phyloP scores from a whole-genome alignment of 2,113 vertebrate genomes.

The Nansenia antarctica region DNA sequence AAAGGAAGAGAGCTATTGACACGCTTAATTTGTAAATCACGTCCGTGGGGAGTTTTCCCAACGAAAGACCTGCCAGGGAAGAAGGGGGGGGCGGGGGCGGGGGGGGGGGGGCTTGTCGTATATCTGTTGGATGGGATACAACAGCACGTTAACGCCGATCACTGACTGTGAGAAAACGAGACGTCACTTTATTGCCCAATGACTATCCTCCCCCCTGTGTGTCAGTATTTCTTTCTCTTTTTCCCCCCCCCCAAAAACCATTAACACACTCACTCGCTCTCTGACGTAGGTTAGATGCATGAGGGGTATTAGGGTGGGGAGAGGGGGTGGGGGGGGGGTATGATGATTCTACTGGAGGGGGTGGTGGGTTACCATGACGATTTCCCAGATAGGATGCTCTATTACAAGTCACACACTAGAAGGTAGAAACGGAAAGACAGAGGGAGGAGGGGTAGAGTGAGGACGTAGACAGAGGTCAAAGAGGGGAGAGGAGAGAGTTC shows the following conservation, averaged over 20 bases:
- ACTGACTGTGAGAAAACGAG: constrained; percentile 53
- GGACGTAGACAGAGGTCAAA: constrained; percentile 15
- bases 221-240: constrained; percentile 59
- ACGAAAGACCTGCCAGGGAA: constrained; percentile 18
- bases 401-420: constrained; percentile 21
- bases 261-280: constrained; percentile 71
- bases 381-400: constrained; percentile 39
- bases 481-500: constrained; percentile 45
- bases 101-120: constrained; percentile 34
- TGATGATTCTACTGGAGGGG: not conserved
- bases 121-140: constrained; percentile 41
- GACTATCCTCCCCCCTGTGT: constrained; percentile 59
- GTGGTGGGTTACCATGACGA: constrained; percentile 46
- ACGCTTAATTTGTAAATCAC: constrained; percentile 49
- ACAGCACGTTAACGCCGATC: constrained; percentile 34
- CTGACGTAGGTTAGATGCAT: constrained; percentile 68
- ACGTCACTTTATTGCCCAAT: constrained; percentile 76
- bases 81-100: constrained; percentile 1
- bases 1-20: constrained; percentile 13
- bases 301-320: constrained; percentile 27
- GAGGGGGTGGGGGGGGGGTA: constrained; percentile 1
- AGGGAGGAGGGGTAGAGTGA: constrained; percentile 24
- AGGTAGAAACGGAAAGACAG: constrained; percentile 14
- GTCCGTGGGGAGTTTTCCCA: constrained; percentile 41
- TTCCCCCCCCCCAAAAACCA: constrained; percentile 38